Evolutionary conservation across 2,888 invertebrate genomes (phyloP).

Genomic region (Erebia palarica): DNA sequence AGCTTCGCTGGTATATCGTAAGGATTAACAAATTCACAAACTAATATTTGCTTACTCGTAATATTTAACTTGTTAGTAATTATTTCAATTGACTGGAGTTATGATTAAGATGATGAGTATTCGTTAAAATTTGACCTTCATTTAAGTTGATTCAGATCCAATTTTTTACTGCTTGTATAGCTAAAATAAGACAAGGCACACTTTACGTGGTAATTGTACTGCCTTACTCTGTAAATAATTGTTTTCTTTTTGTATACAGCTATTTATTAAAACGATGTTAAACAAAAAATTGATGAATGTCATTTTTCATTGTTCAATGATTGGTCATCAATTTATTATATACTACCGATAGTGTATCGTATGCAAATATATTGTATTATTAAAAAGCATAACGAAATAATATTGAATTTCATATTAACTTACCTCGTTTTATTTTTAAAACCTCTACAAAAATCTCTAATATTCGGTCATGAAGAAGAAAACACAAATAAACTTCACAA

Average conservation of each 20-base stretch:
- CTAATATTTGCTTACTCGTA: slow-evolving; percentile 79
- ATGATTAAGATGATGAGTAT: slow-evolving; percentile 61
- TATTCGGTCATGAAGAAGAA: too few relatives aligned
- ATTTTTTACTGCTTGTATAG: slow-evolving; percentile 80
- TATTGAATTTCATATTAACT: slow-evolving; percentile 81
- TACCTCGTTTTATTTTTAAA: slow-evolving; percentile 62
- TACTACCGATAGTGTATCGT: slow-evolving; percentile 80
- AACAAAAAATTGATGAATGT: slow-evolving; percentile 77
- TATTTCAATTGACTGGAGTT: slow-evolving; percentile 75
- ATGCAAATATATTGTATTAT: slow-evolving; percentile 82
- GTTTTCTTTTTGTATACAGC: slow-evolving; percentile 81
- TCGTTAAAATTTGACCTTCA: slow-evolving; percentile 65
- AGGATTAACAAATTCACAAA: slow-evolving; percentile 77
- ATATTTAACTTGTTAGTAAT: slow-evolving; percentile 77
- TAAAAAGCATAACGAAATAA: slow-evolving; percentile 83
- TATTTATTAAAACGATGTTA: slow-evolving; percentile 83
- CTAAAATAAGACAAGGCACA: slow-evolving; percentile 77
- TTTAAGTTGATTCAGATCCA: slow-evolving; percentile 69
- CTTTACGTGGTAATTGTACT: slow-evolving; percentile 80
- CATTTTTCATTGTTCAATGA: slow-evolving; percentile 81
- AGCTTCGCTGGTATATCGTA: slow-evolving; percentile 55
- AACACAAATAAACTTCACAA: too few relatives aligned
- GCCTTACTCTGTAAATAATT: slow-evolving; percentile 83
- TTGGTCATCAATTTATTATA: slow-evolving; percentile 76
- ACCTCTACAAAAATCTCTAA: background rate